Conservation (phyloP, 2,113 vertebrate genomes). For the Garra rufa region DNA sequence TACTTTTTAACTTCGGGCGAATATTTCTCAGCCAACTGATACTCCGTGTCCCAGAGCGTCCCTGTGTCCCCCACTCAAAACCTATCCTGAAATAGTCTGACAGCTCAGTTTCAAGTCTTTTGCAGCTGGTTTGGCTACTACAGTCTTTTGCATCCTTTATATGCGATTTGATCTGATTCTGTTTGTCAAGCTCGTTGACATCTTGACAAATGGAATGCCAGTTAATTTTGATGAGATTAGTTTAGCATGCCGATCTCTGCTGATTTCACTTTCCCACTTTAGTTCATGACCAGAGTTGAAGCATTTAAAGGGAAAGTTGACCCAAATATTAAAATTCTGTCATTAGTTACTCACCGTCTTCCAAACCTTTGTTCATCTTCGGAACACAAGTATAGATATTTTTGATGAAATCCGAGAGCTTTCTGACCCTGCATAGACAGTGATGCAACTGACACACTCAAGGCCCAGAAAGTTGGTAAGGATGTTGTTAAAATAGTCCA, state of each 20-base stretch:
- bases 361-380: too few species aligned
- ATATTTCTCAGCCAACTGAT: neutral
- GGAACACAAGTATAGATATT: too few species aligned
- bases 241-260: neutral
- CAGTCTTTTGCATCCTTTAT: neutral
- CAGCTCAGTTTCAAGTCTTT: conserved; percentile 9
- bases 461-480: too few species aligned
- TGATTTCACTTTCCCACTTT: neutral
- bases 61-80: neutral
- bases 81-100: neutral
- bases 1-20: neutral
- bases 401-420: too few species aligned
- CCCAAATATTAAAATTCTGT: too few species aligned
- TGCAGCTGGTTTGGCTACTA: neutral
- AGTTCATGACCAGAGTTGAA: neutral
- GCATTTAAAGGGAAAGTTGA: too few species aligned
- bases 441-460: too few species aligned
- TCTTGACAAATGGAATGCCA: neutral
- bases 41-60: neutral
- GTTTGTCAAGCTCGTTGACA: neutral
- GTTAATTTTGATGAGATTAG: neutral
- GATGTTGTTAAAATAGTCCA: too few species aligned
- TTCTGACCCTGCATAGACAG: too few species aligned
- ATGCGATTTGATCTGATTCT: neutral
- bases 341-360: too few species aligned